Base-by-base conservation (phyloP, 2,888 invertebrate species). In the Ophion ellenae region DNA sequence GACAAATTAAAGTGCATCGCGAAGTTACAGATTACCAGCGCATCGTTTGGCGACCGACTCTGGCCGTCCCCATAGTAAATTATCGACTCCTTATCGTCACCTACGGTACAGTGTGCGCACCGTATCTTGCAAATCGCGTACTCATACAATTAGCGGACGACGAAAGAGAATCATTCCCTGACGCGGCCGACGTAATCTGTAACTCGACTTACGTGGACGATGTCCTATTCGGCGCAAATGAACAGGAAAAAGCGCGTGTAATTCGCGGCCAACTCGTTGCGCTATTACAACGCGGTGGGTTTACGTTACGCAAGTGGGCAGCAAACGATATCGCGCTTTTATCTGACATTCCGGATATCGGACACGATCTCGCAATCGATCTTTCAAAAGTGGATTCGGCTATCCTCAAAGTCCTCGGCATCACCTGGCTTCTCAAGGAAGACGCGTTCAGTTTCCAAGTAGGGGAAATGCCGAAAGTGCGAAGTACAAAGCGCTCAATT, bases 181-280 rank as follows among this genome's bases (percentile, higher is more conserved):
- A 45, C 2, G 89, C 89, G 17, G 74, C 87, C 0, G 24, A 76
- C 17, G 84, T 76, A 14, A 14, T 90, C 11, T 17, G 36, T 0
- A 28, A 85, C 4, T 87, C 90, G 36, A 86, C 89, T 20, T 91
- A 91, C 61, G 87, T 91, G 1, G 84, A 87, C 17, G 82, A 84
- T 32, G 69, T 84, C 0, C n/a, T 82, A 10, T 79, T 82, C 24
- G 84, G 84, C 2, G 81, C 84, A 10, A 70, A 80, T 2, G 40
- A 73, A 0, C 32, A 11, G 1, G 64, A 28, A 36, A 5, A n/a
- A 2, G 79, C 64, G 32, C 63, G 63, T 1, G 17, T 57, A 11
- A 59, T 40, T 59, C 47, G 73, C 7, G 1, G 14, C 6, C n/a
- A 71, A 66, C 10, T 66, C 66, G 66, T 66, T 32, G 53, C 0